phyloP scores from a whole-genome alignment of 2,113 vertebrate genomes.

The Neofelis nebulosa region DNA sequence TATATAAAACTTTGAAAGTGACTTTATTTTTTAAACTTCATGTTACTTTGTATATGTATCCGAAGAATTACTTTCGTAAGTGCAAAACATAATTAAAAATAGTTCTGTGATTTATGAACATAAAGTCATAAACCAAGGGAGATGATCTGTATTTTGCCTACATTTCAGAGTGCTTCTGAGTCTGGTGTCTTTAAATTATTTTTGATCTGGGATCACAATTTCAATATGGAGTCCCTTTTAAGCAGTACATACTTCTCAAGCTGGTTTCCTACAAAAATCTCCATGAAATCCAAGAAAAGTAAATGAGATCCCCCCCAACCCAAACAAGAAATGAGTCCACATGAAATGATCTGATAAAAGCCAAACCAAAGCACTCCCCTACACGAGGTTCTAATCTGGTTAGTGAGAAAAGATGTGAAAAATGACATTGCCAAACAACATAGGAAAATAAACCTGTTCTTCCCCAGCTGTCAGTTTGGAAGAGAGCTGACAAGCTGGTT shows the following conservation, averaged over 20 bases:
- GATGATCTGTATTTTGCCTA: background rate
- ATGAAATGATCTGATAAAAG: constrained; percentile 37
- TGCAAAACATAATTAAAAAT: constrained; percentile 21
- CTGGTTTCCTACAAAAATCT: background rate
- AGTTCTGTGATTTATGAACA: background rate
- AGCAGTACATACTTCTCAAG: background rate
- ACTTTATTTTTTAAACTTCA: background rate
- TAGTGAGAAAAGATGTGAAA: constrained; percentile 12
- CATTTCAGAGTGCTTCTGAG: background rate
- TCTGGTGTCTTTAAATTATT: background rate
- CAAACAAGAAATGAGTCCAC: background rate
- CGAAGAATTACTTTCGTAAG: background rate
- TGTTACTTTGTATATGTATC: background rate
- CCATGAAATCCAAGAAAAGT: background rate
- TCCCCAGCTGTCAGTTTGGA: constrained; percentile 23
- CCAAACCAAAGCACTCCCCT: background rate
- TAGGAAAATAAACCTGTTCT: constrained; percentile 44
- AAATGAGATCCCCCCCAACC: background rate
- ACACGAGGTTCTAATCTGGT: constrained; percentile 8
- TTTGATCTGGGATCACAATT: background rate
- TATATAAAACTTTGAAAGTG: background rate
- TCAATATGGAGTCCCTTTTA: background rate
- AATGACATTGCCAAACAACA: constrained; percentile 30
- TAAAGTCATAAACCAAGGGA: background rate
- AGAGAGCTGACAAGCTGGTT: constrained; percentile 45